A percentile compares a stretch with the other conserved stretches of the same genome.
These are phyloP conservation scores for Aphidius ervi DNA, from an alignment of 1,140 invertebrate species.

Conservation along the genomic window DNA sequence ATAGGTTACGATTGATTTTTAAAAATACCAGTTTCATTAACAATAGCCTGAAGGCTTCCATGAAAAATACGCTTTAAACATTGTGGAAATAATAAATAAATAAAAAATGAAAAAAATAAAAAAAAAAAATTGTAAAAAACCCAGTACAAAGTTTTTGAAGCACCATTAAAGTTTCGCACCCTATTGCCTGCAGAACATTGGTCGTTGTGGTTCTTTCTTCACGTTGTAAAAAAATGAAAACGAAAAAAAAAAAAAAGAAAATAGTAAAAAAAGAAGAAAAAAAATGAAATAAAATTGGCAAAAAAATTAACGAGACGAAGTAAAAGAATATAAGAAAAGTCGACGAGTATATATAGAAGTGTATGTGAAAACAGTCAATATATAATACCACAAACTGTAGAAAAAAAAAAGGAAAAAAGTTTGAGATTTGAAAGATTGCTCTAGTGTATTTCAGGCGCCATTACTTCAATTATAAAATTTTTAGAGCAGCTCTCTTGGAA, in stretches of 20 bases:
- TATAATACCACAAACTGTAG: not conserved
- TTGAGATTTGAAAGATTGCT: no score
- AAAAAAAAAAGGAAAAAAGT: no score
- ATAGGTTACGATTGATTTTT: no score
- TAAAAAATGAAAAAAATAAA: no score
- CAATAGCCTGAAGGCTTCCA: no score
- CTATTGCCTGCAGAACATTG: constrained; percentile 19
- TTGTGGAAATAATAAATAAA: no score
- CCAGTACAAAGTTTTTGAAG: constrained; percentile 18
- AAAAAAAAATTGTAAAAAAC: constrained; percentile 1
- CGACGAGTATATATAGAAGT: not conserved
- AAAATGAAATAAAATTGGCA: constrained; percentile 2
- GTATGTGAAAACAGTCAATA: not conserved
- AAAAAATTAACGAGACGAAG: constrained; percentile 1
- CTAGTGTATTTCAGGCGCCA: not conserved
- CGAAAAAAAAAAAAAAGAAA: constrained; percentile 1
- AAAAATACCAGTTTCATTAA: no score
- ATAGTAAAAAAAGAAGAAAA: not conserved
- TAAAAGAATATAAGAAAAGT: no score
- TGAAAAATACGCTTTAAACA: no score
- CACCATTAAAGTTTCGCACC: constrained; percentile 19
- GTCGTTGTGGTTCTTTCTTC: constrained; percentile 13
- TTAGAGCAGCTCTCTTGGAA: not conserved
- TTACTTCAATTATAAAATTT: constrained; percentile 10
- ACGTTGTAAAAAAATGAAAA: not conserved